Conservation (phyloP, 1,140 invertebrate species). For the Bilobella aurantiaca region DNA sequence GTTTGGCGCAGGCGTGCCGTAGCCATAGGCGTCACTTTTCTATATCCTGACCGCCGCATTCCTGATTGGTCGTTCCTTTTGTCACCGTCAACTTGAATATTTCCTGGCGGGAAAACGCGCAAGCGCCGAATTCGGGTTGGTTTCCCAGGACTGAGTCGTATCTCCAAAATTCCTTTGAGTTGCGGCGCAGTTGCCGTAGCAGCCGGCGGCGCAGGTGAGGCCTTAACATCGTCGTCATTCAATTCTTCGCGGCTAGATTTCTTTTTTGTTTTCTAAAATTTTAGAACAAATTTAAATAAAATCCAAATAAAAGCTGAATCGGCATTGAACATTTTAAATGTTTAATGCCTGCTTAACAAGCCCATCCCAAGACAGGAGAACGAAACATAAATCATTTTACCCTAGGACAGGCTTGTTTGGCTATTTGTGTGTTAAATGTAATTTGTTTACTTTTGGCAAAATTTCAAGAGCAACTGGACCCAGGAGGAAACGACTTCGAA, state of each 20-base stretch:
- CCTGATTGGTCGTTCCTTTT: not conserved
- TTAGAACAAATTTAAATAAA: not conserved
- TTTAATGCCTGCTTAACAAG: no score
- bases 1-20: slow-evolving; percentile 26
- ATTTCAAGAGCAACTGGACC: slow-evolving; percentile 34
- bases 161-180: slow-evolving; percentile 30
- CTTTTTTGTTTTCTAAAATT: slow-evolving; percentile 4
- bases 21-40: slow-evolving; percentile 28
- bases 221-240: not conserved
- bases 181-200: slow-evolving; percentile 29
- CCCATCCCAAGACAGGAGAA: no score
- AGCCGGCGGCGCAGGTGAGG: not conserved
- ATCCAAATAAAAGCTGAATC: not conserved
- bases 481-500: slow-evolving; percentile 25
- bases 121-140: slow-evolving; percentile 27
- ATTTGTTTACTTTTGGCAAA: slow-evolving; percentile 25
- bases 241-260: not conserved
- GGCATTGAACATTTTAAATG: no score
- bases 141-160: slow-evolving; percentile 21
- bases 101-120: slow-evolving; percentile 27
- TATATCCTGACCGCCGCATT: slow-evolving; percentile 17
- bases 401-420: no score
- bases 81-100: slow-evolving; percentile 24
- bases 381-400: no score
- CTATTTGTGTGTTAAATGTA: no score